A percentile compares a stretch with the other conserved stretches of the same genome.
These are phyloP conservation scores for Alviniconcha marisindica DNA, from an alignment of 1,140 invertebrate genomes.

Conservation along the genomic window DNA sequence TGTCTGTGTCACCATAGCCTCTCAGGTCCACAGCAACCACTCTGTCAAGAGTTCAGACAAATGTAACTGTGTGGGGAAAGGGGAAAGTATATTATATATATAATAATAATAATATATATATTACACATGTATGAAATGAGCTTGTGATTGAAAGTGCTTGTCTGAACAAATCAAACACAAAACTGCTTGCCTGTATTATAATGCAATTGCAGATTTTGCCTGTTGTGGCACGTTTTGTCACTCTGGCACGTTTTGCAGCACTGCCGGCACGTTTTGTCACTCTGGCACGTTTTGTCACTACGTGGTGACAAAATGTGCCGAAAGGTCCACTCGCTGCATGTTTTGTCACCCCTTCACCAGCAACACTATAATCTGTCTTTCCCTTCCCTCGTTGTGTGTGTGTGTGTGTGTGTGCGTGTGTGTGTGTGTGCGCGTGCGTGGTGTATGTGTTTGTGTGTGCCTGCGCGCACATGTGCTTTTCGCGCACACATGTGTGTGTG, in stretches of 20 bases:
- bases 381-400: too few relatives aligned
- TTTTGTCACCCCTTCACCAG: too few relatives aligned
- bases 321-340: too few relatives aligned
- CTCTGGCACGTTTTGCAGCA: too few relatives aligned
- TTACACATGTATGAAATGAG: background rate
- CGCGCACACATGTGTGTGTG: background rate
- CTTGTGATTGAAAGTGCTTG: background rate
- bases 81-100: too few relatives aligned
- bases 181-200: too few relatives aligned
- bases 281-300: too few relatives aligned
- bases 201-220: background rate
- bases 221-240: too few relatives aligned
- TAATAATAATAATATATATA: background rate
- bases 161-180: background rate
- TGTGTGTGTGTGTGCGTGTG: slow-evolving; percentile 27
- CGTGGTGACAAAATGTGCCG: too few relatives aligned
- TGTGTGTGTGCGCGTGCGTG: background rate
- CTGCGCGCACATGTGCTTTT: background rate
- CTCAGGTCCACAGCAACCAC: slow-evolving; percentile 87
- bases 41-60: slow-evolving; percentile 71
- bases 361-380: too few relatives aligned
- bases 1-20: slow-evolving; percentile 89
- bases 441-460: background rate
- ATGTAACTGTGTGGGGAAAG: too few relatives aligned
- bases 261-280: too few relatives aligned